Conservation (phyloP, 1,140 invertebrate genomes). For the Drosophila bifasciata region DNA sequence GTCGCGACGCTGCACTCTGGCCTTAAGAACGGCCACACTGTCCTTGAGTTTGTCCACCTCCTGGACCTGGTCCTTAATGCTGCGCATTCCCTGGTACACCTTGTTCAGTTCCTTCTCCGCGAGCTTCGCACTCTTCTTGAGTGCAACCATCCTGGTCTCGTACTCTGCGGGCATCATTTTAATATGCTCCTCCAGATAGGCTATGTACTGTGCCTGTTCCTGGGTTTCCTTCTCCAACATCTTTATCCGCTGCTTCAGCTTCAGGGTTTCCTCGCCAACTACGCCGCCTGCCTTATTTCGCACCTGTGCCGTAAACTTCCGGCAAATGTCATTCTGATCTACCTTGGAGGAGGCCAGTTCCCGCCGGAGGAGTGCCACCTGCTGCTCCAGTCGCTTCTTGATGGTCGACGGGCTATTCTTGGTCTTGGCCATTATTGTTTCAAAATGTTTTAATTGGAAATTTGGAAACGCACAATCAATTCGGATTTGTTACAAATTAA, state of each 20-base stretch:
- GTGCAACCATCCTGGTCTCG: conserved; percentile 38
- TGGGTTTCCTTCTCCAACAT: conserved; percentile 18
- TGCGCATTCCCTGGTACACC: conserved; percentile 38
- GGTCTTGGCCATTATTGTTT: no score
- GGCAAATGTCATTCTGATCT: conserved; percentile 1
- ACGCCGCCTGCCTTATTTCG: conserved; percentile 18
- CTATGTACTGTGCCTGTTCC: conserved; percentile 55
- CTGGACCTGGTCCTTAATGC: conserved; percentile 35
- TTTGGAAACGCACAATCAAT: no score
- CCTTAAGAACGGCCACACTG: conserved; percentile 7
- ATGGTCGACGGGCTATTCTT: conserved; percentile 24
- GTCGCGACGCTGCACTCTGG: conserved; percentile 49
- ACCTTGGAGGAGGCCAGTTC: not conserved
- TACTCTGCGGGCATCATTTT: conserved; percentile 41
- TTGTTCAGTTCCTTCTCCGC: conserved; percentile 43
- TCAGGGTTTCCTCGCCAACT: not conserved
- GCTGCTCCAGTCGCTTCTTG: conserved; percentile 30
- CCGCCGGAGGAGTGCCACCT: conserved; percentile 8
- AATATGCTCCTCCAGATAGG: conserved; percentile 60
- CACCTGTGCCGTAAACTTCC: not conserved
- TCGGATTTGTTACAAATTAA: no score
- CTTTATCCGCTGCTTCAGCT: not conserved
- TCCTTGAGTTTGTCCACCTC: conserved; percentile 40
- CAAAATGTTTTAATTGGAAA: no score
- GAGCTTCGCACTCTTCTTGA: conserved; percentile 34